Percentiles rank a stretch among this genome's conserved stretches.
Evolutionary conservation across 35 echinoderm and acorn worm species (phyloP).

Genomic region (Heliocidaris erythrogramma): DNA sequence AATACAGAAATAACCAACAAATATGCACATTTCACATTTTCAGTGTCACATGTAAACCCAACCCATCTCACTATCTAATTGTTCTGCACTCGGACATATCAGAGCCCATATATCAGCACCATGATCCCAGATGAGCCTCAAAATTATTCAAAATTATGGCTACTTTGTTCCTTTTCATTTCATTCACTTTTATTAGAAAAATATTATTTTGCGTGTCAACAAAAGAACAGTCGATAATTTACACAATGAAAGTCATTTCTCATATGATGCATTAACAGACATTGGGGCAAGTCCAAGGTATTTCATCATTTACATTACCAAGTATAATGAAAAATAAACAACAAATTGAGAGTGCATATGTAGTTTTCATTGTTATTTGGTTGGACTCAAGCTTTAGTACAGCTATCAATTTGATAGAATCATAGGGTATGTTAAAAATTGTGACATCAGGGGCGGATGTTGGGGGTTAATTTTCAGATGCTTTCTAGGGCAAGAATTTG

Average conservation of each 20-base stretch:
- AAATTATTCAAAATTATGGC: background rate
- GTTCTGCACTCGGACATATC: background rate
- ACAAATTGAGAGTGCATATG: too few species aligned
- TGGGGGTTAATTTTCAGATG: too few species aligned
- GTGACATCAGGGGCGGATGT: too few species aligned
- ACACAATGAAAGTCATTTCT: background rate
- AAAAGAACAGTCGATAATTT: background rate
- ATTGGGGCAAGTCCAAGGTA: too few species aligned
- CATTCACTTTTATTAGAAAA: background rate
- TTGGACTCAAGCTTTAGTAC: too few species aligned
- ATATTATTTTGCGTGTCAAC: background rate
- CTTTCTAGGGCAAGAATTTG: too few species aligned
- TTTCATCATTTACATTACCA: too few species aligned
- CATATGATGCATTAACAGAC: too few species aligned
- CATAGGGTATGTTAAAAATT: too few species aligned
- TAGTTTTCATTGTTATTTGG: too few species aligned
- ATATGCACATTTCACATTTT: background rate
- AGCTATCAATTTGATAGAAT: too few species aligned
- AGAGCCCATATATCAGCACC: background rate
- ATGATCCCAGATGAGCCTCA: background rate
- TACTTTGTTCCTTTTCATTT: slow-evolving; percentile 13
- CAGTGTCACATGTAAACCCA: background rate
- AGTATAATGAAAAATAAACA: too few species aligned
- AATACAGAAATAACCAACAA: background rate
- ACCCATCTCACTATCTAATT: background rate